Base-by-base conservation (phyloP, 2,888 invertebrate species). In the Laothoe populi region DNA sequence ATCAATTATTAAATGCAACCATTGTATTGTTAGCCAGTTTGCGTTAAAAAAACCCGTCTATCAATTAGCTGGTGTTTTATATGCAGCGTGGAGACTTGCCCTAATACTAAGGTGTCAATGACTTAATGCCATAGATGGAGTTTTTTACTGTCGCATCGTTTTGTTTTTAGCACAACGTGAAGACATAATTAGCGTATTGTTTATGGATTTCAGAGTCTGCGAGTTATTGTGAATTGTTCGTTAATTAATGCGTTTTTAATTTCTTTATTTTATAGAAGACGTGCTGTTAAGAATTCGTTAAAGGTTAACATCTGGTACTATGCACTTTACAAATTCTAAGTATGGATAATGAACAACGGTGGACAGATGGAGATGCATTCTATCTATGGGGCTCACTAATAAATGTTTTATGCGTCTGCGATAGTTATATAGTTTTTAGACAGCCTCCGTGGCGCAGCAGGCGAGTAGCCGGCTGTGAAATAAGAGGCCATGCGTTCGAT, bases 71-170 rank as follows among this genome's bases (percentile, higher is more conserved):
- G 19, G 10, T 10, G 53, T 53, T 53, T 53, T 35, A 10, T 31
- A 49, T 49, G 8, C 44, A 19, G 8, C 35, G 19, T 53, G 46
- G 11, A 4, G 4, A 24, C 46, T 10, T 13, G 53, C 53, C 53
- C 35, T 53, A 53, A 53, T 53, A 35, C 35, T 53, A 19, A 49
- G 31, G 53, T 53, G 53, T 53, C 53, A 53, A 35, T 53, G 53
- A 53, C 53, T 35, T 53, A 53, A 53, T 53, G 19, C 53, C 35
- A 21, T 53, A 35, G 11, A 35, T 53, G 53, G 31, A n/a, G 26
- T 16, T 19, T 31, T 31, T 53, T 53, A 38, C 10, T 19, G 19
- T 1, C 31, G n/a, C 19, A 10, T 19, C 11, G 21, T 19, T 16
- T 16, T 16, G 49, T 21, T 35, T 53, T 53, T 19, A 53, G 10